A percentile compares a stretch with the other conserved stretches of the same genome.
These are phyloP conservation scores for Andrena dorsata DNA, from an alignment of 2,888 invertebrate species.

Conservation along the genomic window DNA sequence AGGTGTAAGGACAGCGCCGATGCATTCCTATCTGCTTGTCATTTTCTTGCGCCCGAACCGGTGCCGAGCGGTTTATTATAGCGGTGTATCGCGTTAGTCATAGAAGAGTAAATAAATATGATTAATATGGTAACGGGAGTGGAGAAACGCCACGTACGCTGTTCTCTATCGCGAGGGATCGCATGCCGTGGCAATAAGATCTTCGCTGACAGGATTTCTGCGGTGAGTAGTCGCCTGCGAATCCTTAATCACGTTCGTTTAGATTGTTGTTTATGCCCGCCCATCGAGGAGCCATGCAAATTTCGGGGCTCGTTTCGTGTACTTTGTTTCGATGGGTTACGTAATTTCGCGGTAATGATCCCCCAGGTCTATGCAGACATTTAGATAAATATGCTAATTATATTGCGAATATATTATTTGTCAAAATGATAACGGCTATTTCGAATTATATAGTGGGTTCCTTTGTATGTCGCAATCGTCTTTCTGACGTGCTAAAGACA, in stretches of 20 bases:
- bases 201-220: neutral
- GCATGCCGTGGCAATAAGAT: neutral
- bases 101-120: conserved; percentile 18
- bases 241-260: neutral
- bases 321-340: neutral
- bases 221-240: neutral
- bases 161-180: conserved; percentile 11
- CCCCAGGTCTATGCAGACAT: neutral
- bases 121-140: neutral
- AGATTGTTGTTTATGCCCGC: neutral
- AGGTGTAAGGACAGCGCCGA: conserved; percentile 1
- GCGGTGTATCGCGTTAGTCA: conserved; percentile 1
- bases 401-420: neutral
- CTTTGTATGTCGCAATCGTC: neutral
- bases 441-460: neutral
- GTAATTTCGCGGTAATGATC: conserved; percentile 20
- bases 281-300: neutral
- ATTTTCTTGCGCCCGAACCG: neutral
- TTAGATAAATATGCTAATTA: neutral
- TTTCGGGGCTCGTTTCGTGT: neutral
- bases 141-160: neutral
- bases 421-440: neutral
- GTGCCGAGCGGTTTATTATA: neutral
- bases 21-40: conserved; percentile 14
- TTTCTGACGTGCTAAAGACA: neutral